Percentiles rank a stretch among this genome's conserved stretches.
Conservation (phyloP, 2,797 vertebrate species). For the Acrossocheilus fasciatus region DNA sequence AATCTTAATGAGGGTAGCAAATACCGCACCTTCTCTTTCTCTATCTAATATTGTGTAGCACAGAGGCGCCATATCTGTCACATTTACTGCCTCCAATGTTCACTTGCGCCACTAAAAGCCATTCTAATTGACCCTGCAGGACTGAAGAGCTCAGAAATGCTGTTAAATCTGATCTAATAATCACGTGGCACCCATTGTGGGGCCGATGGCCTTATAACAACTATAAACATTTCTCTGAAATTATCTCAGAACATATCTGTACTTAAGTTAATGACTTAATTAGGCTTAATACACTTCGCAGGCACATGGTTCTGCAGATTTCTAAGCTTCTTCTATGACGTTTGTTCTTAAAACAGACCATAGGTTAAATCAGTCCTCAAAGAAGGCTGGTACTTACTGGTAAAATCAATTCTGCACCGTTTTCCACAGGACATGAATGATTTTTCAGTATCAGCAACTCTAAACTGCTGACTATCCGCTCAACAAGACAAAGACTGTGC, state of each 20-base stretch:
- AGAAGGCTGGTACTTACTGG: not conserved
- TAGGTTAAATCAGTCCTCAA: not conserved
- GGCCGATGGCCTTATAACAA: slow-evolving; percentile 19
- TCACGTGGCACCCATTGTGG: not conserved
- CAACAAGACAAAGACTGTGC: not conserved
- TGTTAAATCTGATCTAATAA: slow-evolving; percentile 52
- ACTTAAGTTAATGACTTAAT: slow-evolving; percentile 45
- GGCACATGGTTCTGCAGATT: not conserved
- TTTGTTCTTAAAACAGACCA: slow-evolving; percentile 3
- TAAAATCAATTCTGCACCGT: not conserved
- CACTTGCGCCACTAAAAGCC: slow-evolving; percentile 35
- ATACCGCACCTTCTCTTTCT: slow-evolving; percentile 24
- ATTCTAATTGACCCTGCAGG: slow-evolving; percentile 44
- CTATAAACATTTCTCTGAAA: slow-evolving; percentile 7
- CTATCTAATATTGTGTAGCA: slow-evolving; percentile 20
- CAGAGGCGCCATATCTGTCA: slow-evolving; percentile 27
- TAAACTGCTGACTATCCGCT: not conserved
- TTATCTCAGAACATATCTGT: slow-evolving; percentile 35
- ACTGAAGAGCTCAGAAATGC: slow-evolving; percentile 17
- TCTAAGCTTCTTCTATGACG: not conserved
- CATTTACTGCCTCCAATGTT: slow-evolving; percentile 38
- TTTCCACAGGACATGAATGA: not conserved
- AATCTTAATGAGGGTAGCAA: slow-evolving; percentile 45
- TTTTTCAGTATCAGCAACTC: not conserved
- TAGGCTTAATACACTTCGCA: slow-evolving; percentile 4